Base-by-base conservation (phyloP, 2,888 invertebrate species). In the Lasioglossum zephyrum region DNA sequence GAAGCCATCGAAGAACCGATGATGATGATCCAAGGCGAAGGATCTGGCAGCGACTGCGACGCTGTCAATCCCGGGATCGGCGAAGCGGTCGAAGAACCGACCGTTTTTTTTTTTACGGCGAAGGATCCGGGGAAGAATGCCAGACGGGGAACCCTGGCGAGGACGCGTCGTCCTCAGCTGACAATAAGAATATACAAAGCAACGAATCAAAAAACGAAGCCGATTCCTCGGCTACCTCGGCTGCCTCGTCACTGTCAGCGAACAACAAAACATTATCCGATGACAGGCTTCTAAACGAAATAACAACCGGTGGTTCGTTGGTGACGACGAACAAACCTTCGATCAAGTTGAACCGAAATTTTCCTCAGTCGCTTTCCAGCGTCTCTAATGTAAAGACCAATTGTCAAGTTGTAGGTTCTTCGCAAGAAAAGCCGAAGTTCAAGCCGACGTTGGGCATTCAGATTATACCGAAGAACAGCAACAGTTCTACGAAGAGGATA, bases 1-100 rank as follows among this genome's bases (percentile, higher is more conserved):
- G 97, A 97, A 92, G 96, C 96, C 76, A 97, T 98, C 91, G 97
- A 97, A 94, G 98, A 98, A 93, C 97, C 97, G 36, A 95, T 97
- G 6, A 96, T 98, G 96, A 94, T 97, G 91, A 96, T 98, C 0
- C 96, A 96, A 74, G 98, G 97, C 1, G 96, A 97, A 91, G 97
- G 97, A 8, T 96, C 96, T 83, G 97, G 97, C 0, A 96, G 96
- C 57, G 97, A 97, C 66, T 97, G 97, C 93, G 96, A 97, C 87
- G 96, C 96, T 82, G 95, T 92, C 0, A 94, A 94, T 91, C 93
- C 93, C 6, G 90, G 91, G 36, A 93, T 97, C 76, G 97, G 97
- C 44, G 98, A 98, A 92, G 96, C 96, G 89, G 97, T 98, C 79
- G 97, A 97, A 92, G 98, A 98, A 95, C 96, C 97, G 0, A 95